phyloP scores from a whole-genome alignment of 1,140 invertebrate species.

The Aporrectodea caliginosa region DNA sequence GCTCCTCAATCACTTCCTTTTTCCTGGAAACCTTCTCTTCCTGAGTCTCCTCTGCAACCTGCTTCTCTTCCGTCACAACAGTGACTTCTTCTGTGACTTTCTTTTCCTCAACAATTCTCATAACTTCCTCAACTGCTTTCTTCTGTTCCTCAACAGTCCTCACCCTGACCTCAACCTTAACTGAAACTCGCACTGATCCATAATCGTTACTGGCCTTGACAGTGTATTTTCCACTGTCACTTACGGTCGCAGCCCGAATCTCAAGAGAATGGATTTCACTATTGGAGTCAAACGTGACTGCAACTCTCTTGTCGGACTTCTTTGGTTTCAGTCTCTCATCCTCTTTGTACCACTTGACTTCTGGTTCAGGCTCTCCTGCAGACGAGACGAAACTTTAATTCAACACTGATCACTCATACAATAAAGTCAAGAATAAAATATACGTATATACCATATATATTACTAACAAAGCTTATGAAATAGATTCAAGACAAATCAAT shows the following conservation, averaged over 20 bases:
- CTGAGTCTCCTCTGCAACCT: too few species aligned
- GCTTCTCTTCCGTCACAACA: too few species aligned
- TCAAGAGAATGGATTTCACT: background rate
- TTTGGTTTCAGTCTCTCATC: slow-evolving; percentile 14
- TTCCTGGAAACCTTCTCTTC: too few species aligned
- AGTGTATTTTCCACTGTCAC: slow-evolving; percentile 10
- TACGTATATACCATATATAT: too few species aligned
- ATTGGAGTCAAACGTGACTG: background rate
- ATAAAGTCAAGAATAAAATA: too few species aligned
- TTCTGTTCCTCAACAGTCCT: background rate
- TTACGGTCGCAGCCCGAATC: background rate
- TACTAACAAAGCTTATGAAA: too few species aligned
- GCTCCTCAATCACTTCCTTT: background rate
- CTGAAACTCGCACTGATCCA: background rate
- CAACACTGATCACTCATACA: too few species aligned
- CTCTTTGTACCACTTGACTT: slow-evolving; percentile 22
- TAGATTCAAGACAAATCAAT: too few species aligned
- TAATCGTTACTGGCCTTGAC: background rate
- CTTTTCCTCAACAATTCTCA: background rate
- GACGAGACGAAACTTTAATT: background rate
- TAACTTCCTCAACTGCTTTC: background rate
- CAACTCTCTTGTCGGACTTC: slow-evolving; percentile 7
- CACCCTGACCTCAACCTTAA: background rate
- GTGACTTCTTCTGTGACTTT: background rate
- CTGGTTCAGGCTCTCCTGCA: slow-evolving; percentile 14